Evolutionary conservation across 1,140 invertebrate species (phyloP).

Genomic region (Linepithema humile): DNA sequence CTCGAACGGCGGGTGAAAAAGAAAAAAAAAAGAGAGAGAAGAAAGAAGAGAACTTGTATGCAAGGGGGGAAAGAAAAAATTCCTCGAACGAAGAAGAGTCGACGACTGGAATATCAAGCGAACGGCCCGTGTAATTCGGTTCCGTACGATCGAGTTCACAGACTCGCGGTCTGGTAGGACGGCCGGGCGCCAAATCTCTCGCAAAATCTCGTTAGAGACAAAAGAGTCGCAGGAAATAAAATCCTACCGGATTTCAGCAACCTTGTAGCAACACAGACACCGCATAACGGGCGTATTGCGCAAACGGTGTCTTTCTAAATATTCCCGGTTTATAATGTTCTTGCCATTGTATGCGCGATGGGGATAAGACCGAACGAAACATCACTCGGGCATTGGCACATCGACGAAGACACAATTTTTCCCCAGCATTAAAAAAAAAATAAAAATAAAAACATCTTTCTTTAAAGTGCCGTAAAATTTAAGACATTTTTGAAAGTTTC

Average conservation of each 20-base stretch:
- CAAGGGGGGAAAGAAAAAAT: constrained; percentile 16
- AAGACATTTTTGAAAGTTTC: no score
- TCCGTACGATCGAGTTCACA: constrained; percentile 75
- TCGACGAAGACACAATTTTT: neutral
- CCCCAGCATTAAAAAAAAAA: no score
- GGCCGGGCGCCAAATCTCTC: constrained; percentile 76
- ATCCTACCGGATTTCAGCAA: constrained; percentile 52
- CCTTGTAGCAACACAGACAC: neutral
- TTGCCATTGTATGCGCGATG: neutral
- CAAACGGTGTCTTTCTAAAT: constrained; percentile 21
- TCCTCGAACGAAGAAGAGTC: constrained; percentile 37
- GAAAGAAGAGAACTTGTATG: neutral
- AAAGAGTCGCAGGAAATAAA: constrained; percentile 54
- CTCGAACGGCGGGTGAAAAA: neutral
- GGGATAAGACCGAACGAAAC: neutral
- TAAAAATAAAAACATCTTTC: no score
- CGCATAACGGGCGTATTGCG: constrained; percentile 21
- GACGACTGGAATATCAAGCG: constrained; percentile 64
- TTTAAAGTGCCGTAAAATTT: no score
- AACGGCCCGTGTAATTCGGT: constrained; percentile 79
- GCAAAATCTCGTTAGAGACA: constrained; percentile 76
- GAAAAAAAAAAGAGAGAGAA: constrained; percentile 1
- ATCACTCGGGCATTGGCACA: neutral
- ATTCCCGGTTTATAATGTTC: constrained; percentile 3
- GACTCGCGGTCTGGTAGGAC: neutral